Conservation (phyloP, 2,888 invertebrate species). For the Perizoma flavofasciatum region DNA sequence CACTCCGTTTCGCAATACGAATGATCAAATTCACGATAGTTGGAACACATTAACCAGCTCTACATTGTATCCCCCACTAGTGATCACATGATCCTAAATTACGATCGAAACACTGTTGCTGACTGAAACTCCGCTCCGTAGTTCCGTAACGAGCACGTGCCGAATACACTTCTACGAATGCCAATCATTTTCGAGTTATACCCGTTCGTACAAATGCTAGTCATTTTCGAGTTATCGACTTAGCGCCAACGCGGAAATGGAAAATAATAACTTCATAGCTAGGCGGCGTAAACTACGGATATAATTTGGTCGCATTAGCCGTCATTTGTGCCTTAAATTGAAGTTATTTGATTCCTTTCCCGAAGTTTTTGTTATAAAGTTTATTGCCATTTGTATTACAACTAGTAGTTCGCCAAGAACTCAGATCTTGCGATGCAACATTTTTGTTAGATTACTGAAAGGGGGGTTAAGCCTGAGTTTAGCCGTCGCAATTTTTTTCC, state of each 20-base stretch:
- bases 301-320: slow-evolving; percentile 76
- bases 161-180: slow-evolving; percentile 67
- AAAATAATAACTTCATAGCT: slow-evolving; percentile 81
- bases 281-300: slow-evolving; percentile 67
- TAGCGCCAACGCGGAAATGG: slow-evolving; percentile 77
- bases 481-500: no score
- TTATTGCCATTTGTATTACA: no score
- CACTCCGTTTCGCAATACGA: no score
- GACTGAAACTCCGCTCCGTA: slow-evolving; percentile 47
- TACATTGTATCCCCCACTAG: slow-evolving; percentile 9
- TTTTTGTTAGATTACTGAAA: no score
- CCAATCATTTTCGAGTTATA: slow-evolving; percentile 81
- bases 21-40: no score
- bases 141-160: slow-evolving; percentile 72
- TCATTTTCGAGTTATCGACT: slow-evolving; percentile 83
- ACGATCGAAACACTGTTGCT: slow-evolving; percentile 35
- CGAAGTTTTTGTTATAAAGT: slow-evolving; percentile 1
- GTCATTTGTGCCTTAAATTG: slow-evolving; percentile 66
- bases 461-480: no score
- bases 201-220: slow-evolving; percentile 70
- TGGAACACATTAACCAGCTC: background rate
- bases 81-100: slow-evolving; percentile 14
- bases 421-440: no score
- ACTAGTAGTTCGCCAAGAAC: no score
- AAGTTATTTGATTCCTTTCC: slow-evolving; percentile 43